A percentile compares a stretch with the other conserved stretches of the same genome.
Evolutionary conservation across 2,888 invertebrate genomes (phyloP).

Genomic region (Nudaria mundana): DNA sequence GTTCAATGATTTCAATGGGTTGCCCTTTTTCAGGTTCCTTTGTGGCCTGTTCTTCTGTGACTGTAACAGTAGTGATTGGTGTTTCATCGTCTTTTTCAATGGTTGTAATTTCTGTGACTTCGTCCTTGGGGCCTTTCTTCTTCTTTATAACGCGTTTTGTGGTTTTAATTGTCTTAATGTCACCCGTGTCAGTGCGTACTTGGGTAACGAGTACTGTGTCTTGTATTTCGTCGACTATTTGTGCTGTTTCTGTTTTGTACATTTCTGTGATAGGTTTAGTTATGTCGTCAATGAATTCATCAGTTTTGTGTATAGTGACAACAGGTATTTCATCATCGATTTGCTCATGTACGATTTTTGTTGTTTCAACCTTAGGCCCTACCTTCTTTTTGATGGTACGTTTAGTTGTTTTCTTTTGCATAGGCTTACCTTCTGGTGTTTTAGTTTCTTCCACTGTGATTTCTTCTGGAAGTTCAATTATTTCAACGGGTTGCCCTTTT

Average conservation of each 20-base stretch:
- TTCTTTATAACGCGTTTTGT: conserved; percentile 43
- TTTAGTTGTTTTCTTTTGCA: conserved; percentile 29
- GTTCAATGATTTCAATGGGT: background rate
- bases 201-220: conserved; percentile 1
- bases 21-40: background rate
- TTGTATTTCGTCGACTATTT: background rate
- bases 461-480: conserved; percentile 33
- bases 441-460: conserved; percentile 27
- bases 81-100: conserved; percentile 46
- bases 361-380: conserved; percentile 13
- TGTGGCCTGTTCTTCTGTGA: background rate
- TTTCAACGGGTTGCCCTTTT: conserved; percentile 2
- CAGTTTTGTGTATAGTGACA: background rate
- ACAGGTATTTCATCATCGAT: background rate
- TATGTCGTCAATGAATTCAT: background rate
- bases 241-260: background rate
- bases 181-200: background rate
- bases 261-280: background rate
- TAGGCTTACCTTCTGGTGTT: conserved; percentile 19
- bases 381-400: conserved; percentile 42
- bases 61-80: conserved; percentile 41
- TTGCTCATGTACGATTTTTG: conserved; percentile 2
- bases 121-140: conserved; percentile 17
- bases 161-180: conserved; percentile 19
- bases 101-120: conserved; percentile 36